Percentiles rank a stretch among this genome's conserved stretches.
These are phyloP conservation scores for Drosophila baimaii DNA, from an alignment of 1,140 invertebrate genomes.

Conservation along the genomic window DNA sequence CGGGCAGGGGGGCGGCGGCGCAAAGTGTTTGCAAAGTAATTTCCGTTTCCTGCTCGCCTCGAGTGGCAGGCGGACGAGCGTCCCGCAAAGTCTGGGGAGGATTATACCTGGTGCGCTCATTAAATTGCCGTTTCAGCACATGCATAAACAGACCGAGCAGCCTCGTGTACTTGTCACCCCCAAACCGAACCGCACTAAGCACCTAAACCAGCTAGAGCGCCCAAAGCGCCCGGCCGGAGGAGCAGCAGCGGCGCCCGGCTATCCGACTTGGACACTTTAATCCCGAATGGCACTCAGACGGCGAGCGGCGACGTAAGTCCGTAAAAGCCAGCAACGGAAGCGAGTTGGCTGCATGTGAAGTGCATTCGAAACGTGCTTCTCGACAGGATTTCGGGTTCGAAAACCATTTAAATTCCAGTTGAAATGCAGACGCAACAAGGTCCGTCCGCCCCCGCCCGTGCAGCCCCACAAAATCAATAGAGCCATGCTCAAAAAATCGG, in stretches of 20 bases:
- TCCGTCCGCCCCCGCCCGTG: not conserved
- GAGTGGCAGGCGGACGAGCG: slow-evolving; percentile 59
- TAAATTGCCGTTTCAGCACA: slow-evolving; percentile 65
- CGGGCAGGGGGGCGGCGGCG: slow-evolving; percentile 47
- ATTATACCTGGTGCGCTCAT: slow-evolving; percentile 54
- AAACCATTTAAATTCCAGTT: slow-evolving; percentile 60
- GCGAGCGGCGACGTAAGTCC: slow-evolving; percentile 47
- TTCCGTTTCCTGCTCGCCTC: slow-evolving; percentile 79
- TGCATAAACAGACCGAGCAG: slow-evolving; percentile 57
- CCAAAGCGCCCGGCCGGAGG: not conserved
- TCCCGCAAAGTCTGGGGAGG: slow-evolving; percentile 14
- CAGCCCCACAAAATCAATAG: slow-evolving; percentile 40
- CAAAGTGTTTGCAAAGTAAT: slow-evolving; percentile 83
- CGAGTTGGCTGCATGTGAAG: slow-evolving; percentile 48
- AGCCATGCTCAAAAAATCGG: slow-evolving; percentile 9
- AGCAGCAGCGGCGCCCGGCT: slow-evolving; percentile 1
- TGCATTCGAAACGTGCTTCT: slow-evolving; percentile 54
- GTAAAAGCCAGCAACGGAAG: slow-evolving; percentile 51
- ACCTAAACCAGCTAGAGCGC: slow-evolving; percentile 7
- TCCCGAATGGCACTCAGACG: slow-evolving; percentile 46
- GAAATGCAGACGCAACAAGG: slow-evolving; percentile 48
- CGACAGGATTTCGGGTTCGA: slow-evolving; percentile 35
- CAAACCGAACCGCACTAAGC: slow-evolving; percentile 46
- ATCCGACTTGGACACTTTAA: slow-evolving; percentile 52
- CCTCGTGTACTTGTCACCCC: slow-evolving; percentile 47